Conservation (phyloP, 30 jellyfish, hydroid and myxozoan genomes). For the Aurelia coerulea region DNA sequence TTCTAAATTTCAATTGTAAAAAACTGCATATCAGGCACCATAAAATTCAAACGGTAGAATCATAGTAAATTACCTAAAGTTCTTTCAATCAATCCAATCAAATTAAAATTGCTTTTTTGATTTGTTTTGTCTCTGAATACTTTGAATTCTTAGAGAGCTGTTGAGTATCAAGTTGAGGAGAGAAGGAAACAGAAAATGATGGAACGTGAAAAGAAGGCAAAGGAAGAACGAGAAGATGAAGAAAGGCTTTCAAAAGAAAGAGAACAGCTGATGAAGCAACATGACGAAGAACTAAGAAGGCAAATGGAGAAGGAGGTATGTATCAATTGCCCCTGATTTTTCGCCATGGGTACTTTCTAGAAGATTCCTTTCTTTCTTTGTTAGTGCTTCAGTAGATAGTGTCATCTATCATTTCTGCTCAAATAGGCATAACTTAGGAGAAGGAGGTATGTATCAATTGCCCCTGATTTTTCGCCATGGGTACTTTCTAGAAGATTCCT, state of each 20-base stretch:
- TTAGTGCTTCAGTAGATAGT: too few species aligned
- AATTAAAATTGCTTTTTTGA: background rate
- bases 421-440: background rate
- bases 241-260: slow-evolving; percentile 48
- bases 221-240: slow-evolving; percentile 51
- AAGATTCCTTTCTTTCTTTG: too few species aligned
- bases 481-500: too few species aligned
- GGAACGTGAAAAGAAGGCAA: slow-evolving; percentile 40
- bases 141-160: slow-evolving; percentile 58
- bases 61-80: too few species aligned
- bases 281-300: slow-evolving; percentile 42
- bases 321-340: background rate
- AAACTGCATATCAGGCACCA: too few species aligned
- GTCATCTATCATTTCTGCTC: too few species aligned
- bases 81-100: too few species aligned
- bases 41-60: too few species aligned
- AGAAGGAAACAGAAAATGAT: slow-evolving; percentile 52
- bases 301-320: slow-evolving; percentile 60
- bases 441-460: slow-evolving; percentile 33
- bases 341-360: too few species aligned
- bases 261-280: slow-evolving; percentile 35
- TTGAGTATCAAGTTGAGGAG: slow-evolving; percentile 70
- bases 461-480: background rate
- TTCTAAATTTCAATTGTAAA: too few species aligned
- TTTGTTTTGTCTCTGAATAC: too few species aligned